phyloP scores from a whole-genome alignment of 2,888 invertebrate genomes.

The Epiblema foenella region DNA sequence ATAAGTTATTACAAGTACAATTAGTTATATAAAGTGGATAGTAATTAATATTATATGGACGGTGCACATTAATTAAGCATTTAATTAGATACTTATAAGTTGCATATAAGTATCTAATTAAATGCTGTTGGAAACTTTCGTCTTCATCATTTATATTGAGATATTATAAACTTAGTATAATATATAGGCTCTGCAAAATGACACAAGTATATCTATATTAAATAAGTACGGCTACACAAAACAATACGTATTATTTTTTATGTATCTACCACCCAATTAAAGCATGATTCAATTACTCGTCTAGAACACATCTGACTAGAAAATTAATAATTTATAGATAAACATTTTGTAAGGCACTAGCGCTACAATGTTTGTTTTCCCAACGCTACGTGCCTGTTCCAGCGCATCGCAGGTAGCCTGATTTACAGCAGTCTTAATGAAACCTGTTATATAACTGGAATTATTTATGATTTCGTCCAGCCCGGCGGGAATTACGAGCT shows the following conservation, averaged over 20 bases:
- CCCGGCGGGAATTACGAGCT: constrained; percentile 71
- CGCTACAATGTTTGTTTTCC: constrained; percentile 42
- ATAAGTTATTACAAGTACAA: not conserved
- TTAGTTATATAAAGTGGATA: not conserved
- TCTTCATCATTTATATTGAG: too few species aligned
- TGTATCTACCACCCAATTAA: too few species aligned
- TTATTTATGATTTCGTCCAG: constrained; percentile 82
- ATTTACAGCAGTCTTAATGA: constrained; percentile 82
- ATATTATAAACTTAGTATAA: too few species aligned
- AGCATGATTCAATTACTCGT: too few species aligned
- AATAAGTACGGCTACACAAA: too few species aligned
- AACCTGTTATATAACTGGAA: constrained; percentile 83
- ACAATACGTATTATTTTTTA: too few species aligned
- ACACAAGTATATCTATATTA: too few species aligned
- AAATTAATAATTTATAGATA: not conserved
- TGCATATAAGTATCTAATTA: too few species aligned
- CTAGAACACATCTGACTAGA: not conserved
- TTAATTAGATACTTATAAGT: too few species aligned
- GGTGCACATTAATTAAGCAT: too few species aligned
- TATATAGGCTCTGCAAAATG: too few species aligned
- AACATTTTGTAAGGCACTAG: not conserved
- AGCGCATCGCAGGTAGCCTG: constrained; percentile 78
- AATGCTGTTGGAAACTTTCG: too few species aligned
- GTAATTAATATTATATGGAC: constrained; percentile 8
- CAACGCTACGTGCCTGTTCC: constrained; percentile 66